A percentile compares a stretch with the other conserved stretches of the same genome.
Evolutionary conservation across 2,797 vertebrate species (phyloP).

Genomic region (Pempheris klunzingeri): DNA sequence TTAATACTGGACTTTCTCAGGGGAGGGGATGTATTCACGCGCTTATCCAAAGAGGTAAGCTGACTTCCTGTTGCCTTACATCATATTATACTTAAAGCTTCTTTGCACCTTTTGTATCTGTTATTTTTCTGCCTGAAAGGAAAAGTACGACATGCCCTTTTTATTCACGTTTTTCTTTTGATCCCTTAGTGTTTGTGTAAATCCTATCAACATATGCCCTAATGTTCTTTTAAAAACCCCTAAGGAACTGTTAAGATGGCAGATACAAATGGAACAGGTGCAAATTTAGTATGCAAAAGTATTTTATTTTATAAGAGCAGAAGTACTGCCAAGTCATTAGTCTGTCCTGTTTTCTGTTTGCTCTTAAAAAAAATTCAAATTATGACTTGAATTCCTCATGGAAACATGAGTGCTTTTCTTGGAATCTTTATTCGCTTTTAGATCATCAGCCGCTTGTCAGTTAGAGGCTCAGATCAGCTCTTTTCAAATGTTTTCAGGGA

Average conservation of each 20-base stretch:
- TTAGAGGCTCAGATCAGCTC: constrained; percentile 52
- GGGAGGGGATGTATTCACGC: constrained; percentile 99
- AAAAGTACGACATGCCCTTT: constrained; percentile 12
- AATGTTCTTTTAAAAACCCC: constrained; percentile 36
- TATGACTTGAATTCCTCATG: constrained; percentile 43
- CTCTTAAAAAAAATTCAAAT: constrained; percentile 53
- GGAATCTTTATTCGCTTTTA: constrained; percentile 38
- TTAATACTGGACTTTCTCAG: constrained; percentile 99
- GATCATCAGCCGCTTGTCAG: constrained; percentile 60
- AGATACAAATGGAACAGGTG: constrained; percentile 56
- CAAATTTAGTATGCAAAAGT: constrained; percentile 35
- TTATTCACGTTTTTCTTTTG: background rate
- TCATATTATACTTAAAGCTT: constrained; percentile 1
- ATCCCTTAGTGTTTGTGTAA: constrained; percentile 28
- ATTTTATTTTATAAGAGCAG: constrained; percentile 31
- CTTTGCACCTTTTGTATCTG: background rate
- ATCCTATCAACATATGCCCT: constrained; percentile 28
- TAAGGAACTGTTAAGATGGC: constrained; percentile 40
- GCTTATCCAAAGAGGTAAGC: constrained; percentile 99
- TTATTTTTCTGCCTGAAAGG: constrained; percentile 7
- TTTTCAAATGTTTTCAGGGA: constrained; percentile 59
- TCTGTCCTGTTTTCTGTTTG: constrained; percentile 34
- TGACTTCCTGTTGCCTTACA: constrained; percentile 48
- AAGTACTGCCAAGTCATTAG: constrained; percentile 43
- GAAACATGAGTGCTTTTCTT: constrained; percentile 41